phyloP scores from a whole-genome alignment of 2,797 vertebrate species.

The Taenioides sp. region DNA sequence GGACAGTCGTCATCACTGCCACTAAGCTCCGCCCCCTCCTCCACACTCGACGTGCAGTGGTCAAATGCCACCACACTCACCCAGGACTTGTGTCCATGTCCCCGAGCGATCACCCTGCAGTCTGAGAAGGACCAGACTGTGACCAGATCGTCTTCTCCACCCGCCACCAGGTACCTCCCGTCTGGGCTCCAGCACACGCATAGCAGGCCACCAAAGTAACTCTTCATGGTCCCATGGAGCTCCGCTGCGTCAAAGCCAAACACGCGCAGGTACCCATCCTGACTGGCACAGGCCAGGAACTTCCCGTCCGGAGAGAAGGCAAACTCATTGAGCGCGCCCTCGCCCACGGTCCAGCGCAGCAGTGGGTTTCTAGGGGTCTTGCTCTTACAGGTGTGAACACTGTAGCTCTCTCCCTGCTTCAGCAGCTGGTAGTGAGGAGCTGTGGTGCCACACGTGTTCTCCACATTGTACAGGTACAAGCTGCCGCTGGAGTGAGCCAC shows the following conservation, averaged over 20 bases:
- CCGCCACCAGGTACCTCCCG: constrained; percentile 93
- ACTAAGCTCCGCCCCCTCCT: constrained; percentile 94
- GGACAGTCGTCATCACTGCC: constrained; percentile 98
- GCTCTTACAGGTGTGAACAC: constrained; percentile 97
- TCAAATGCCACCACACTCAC: constrained; percentile 96
- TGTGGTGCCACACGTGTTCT: constrained; percentile 92
- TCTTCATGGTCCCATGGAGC: constrained; percentile 96
- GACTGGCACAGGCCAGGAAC: constrained; percentile 93
- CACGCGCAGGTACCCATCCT: constrained; percentile 94
- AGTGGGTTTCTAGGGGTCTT: constrained; percentile 96
- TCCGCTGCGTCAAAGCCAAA: constrained; percentile 96
- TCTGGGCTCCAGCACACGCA: constrained; percentile 98
- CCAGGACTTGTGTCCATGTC: constrained; percentile 96
- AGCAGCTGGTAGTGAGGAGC: constrained; percentile 96
- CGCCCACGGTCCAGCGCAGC: constrained; percentile 96
- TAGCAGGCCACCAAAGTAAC: constrained; percentile 95
- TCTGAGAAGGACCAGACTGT: constrained; percentile 98
- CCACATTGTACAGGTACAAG: constrained; percentile 98
- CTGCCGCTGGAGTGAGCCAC: constrained; percentile 94
- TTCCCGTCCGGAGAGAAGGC: constrained; percentile 97
- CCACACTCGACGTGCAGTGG: constrained; percentile 94
- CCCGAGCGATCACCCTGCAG: constrained; percentile 92
- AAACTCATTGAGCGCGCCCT: constrained; percentile 95
- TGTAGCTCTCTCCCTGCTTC: constrained; percentile 95
- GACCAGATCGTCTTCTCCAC: constrained; percentile 95